phyloP scores from a whole-genome alignment of 2,888 invertebrate species.

The Druceiella hillmani region DNA sequence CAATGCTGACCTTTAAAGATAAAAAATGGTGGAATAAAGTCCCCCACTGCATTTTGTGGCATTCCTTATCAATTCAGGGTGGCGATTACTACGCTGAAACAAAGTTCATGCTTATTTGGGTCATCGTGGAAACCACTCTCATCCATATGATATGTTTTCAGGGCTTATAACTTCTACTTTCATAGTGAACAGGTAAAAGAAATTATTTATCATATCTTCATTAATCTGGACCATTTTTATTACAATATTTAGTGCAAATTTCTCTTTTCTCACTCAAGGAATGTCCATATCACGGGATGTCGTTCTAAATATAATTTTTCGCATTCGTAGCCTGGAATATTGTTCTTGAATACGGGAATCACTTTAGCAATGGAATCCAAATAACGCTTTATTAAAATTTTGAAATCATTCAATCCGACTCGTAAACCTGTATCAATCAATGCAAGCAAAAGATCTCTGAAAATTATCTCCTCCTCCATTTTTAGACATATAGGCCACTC shows the following conservation, averaged over 20 bases:
- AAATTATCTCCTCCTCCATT: no score
- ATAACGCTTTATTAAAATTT: no score
- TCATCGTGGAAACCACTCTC: conserved; percentile 13
- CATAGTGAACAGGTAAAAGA: conserved; percentile 14
- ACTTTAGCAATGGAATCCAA: no score
- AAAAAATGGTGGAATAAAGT: conserved; percentile 15
- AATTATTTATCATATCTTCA: conserved; percentile 16
- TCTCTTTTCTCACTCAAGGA: conserved; percentile 10
- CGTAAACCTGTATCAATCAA: no score
- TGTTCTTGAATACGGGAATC: no score
- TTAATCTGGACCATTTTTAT: conserved; percentile 16
- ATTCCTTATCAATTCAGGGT: conserved; percentile 12
- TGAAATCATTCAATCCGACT: no score
- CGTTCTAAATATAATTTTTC: no score
- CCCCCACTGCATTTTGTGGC: conserved; percentile 15
- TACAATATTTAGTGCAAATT: conserved; percentile 12
- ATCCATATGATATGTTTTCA: conserved; percentile 16
- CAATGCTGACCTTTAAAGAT: conserved; percentile 16
- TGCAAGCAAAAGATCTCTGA: no score
- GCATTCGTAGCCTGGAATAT: no score
- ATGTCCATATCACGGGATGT: conserved; percentile 8
- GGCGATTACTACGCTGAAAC: conserved; percentile 9
- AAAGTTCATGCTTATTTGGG: conserved; percentile 8
- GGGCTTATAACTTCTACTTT: conserved; percentile 15
- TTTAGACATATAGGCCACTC: no score